Evolutionary conservation across 2,888 invertebrate genomes (phyloP).

Genomic region (Dynastes maya): DNA sequence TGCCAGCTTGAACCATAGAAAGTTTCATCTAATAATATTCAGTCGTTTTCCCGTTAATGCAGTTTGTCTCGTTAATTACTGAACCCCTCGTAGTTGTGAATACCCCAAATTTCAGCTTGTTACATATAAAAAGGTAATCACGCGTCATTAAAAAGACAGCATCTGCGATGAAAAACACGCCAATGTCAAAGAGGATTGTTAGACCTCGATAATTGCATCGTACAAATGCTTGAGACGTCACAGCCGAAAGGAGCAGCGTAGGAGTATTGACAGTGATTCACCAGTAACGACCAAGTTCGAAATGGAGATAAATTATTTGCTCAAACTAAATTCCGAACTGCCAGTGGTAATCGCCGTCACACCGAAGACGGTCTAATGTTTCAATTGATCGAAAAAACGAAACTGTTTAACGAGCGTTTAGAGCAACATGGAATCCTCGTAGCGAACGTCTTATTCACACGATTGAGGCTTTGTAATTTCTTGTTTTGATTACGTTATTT

Average conservation of each 20-base stretch:
- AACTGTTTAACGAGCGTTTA: background rate
- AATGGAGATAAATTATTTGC: constrained; percentile 25
- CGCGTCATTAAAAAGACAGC: background rate
- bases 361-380: background rate
- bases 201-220: constrained; percentile 31
- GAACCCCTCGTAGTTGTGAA: too few relatives aligned
- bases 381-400: constrained; percentile 8
- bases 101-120: too few relatives aligned
- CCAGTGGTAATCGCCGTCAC: background rate
- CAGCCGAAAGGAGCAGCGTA: background rate
- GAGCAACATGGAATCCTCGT: background rate
- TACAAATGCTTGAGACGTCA: constrained; percentile 12
- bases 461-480: too few relatives aligned
- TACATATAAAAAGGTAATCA: background rate
- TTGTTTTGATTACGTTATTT: too few relatives aligned
- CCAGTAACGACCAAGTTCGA: constrained; percentile 23
- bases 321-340: background rate
- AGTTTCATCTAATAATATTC: too few relatives aligned
- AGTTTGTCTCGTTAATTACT: too few relatives aligned
- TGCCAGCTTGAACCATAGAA: too few relatives aligned
- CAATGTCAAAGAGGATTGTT: background rate
- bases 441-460: too few relatives aligned
- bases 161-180: background rate
- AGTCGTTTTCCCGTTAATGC: too few relatives aligned
- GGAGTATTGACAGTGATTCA: constrained; percentile 14